Base-by-base conservation (phyloP, 35 echinoderm and acorn worm species). In the Apostichopus californicus region DNA sequence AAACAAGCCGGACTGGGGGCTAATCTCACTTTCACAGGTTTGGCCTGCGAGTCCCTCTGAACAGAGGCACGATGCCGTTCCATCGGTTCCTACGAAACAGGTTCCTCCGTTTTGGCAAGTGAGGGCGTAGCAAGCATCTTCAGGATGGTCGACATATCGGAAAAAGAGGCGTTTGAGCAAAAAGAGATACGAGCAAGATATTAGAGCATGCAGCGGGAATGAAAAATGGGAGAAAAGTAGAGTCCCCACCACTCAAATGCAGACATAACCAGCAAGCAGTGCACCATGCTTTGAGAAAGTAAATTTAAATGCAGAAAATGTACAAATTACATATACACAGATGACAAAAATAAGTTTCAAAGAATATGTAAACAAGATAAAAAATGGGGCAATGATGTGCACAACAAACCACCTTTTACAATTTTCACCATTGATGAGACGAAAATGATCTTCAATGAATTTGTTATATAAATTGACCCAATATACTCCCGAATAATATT, bases 11-110 rank as follows among this genome's bases (percentile, higher is more conserved):
- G 14, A 15, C n/a, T 11, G n/a, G 3, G n/a, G 12, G 11, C 5
- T 55, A 46, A 53, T 83, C 80, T 83, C 80, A 83, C 80, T 83
- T 83, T 83, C 80, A 83, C 80, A 83, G 80, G 80, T 83, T 24
- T 4, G 34, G 6, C 80, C 80, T 83, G 80, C 55, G 80, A 83
- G 80, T 17, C 80, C 80, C 13, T 83, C 53, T n/a, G 80, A n/a
- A 56, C 80, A 83, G 52, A 5, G 9, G n/a, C 80, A 83, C 18
- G 9, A 18, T 9, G 80, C 80, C n/a, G 10, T 53, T 7, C 80
- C 80, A 83, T 83, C 55, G 7, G 15, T 17, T 68, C 64, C 64
- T 14, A 56, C 11, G 11, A 9, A 55, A n/a, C 80, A 83, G 80
- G 7, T 83, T 9, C 80, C 80, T 83, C 80, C 80, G 55, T 83